Percentiles rank a stretch among this genome's conserved stretches.
phyloP scores from a whole-genome alignment of 2,797 vertebrate genomes.

The Gymnoscopelus braueri region DNA sequence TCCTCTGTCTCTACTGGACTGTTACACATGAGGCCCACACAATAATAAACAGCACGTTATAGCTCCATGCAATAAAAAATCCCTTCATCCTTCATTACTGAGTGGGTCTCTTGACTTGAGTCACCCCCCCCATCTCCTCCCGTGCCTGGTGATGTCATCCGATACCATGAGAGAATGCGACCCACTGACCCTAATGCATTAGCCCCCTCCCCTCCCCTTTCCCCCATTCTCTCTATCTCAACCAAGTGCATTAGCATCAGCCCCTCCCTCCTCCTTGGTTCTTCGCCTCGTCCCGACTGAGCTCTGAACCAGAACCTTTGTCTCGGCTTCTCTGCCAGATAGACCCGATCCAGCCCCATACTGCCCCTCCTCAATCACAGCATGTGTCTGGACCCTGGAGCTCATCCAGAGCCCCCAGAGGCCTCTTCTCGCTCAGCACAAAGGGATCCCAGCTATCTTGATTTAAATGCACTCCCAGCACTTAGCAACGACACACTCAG shows the following conservation, averaged over 20 bases:
- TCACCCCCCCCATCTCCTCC: constrained; percentile 24
- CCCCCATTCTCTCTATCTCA: constrained; percentile 49
- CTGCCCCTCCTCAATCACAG: constrained; percentile 65
- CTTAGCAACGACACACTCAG: constrained; percentile 39
- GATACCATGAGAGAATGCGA: constrained; percentile 80
- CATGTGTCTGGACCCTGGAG: constrained; percentile 70
- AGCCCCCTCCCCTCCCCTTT: constrained; percentile 29
- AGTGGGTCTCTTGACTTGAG: constrained; percentile 58
- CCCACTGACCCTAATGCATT: constrained; percentile 78
- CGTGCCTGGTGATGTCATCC: constrained; percentile 77
- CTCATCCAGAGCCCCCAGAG: constrained; percentile 54
- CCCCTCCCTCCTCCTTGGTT: constrained; percentile 25
- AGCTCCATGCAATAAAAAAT: constrained; percentile 55
- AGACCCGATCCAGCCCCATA: constrained; percentile 49
- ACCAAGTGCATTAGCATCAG: constrained; percentile 69
- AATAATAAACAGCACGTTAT: constrained; percentile 1
- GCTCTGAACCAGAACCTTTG: constrained; percentile 76
- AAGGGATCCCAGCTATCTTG: constrained; percentile 15
- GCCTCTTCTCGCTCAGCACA: constrained; percentile 18
- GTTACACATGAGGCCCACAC: constrained; percentile 8
- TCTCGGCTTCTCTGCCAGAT: constrained; percentile 60
- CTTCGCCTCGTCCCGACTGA: constrained; percentile 20
- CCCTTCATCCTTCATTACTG: constrained; percentile 64
- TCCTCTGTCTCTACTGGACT: constrained; percentile 21
- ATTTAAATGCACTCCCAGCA: constrained; percentile 43